Percentiles rank a stretch among this genome's conserved stretches.
Evolutionary conservation across 2,797 vertebrate species (phyloP).

Genomic region (Zenarchopterus dispar): DNA sequence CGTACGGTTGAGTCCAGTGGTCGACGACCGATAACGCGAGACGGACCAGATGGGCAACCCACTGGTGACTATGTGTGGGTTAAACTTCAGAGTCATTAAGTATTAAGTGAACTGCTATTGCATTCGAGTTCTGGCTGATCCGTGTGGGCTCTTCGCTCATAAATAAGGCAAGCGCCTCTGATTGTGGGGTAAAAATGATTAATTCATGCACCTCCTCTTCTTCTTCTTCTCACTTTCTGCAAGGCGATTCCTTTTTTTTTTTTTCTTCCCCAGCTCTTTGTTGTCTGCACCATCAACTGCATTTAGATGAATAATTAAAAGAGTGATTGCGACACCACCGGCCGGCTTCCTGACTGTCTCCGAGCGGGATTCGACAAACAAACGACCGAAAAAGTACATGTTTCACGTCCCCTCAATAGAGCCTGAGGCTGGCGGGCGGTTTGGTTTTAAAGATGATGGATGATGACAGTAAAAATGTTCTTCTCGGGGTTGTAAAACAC

Average conservation of each 20-base stretch:
- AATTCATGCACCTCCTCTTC: constrained; percentile 80
- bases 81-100: constrained; percentile 75
- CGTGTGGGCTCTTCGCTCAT: constrained; percentile 76
- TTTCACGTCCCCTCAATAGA: constrained; percentile 41
- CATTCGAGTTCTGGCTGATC: constrained; percentile 69
- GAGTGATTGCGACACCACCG: constrained; percentile 74
- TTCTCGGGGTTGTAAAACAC: constrained; percentile 44
- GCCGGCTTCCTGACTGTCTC: constrained; percentile 58
- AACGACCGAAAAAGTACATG: constrained; percentile 35
- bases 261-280: constrained; percentile 79
- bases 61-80: constrained; percentile 28
- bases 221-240: constrained; percentile 76
- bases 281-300: constrained; percentile 75
- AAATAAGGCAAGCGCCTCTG: constrained; percentile 82
- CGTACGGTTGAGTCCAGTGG: constrained; percentile 53
- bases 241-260: constrained; percentile 65
- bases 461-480: constrained; percentile 47
- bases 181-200: constrained; percentile 83
- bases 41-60: constrained; percentile 5
- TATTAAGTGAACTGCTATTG: constrained; percentile 72
- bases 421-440: constrained; percentile 37
- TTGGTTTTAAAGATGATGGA: constrained; percentile 56
- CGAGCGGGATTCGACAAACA: constrained; percentile 33
- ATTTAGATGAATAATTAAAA: constrained; percentile 84
- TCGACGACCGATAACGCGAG: constrained; percentile 43